Percentiles rank a stretch among this genome's conserved stretches.
Evolutionary conservation across 2,113 vertebrate genomes (phyloP).

Genomic region (Actinemys pallida): DNA sequence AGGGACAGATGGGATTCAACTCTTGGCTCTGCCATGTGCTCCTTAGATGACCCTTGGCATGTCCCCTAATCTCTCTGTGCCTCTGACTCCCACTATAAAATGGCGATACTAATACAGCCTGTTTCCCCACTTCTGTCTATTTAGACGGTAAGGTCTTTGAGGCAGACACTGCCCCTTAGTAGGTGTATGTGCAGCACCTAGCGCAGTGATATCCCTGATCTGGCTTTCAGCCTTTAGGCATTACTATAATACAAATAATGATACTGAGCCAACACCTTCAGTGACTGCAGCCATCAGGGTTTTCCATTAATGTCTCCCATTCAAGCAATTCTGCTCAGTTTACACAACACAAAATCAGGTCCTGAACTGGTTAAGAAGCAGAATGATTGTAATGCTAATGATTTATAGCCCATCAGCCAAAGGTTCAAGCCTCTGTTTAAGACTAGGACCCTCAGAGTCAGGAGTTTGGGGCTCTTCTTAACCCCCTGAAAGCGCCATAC

Average conservation of each 20-base stretch:
- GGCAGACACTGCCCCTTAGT: background rate
- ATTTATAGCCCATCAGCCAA: accelerated
- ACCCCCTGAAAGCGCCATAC: background rate
- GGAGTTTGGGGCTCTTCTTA: background rate
- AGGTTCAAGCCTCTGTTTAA: accelerated
- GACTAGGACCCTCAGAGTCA: background rate
- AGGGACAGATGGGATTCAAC: too few relatives aligned
- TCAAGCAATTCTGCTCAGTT: background rate
- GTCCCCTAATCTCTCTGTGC: background rate
- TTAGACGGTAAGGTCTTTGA: background rate
- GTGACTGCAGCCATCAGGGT: accelerated
- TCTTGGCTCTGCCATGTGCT: background rate
- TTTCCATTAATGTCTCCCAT: background rate
- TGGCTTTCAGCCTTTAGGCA: background rate
- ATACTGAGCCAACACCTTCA: background rate
- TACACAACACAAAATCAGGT: background rate
- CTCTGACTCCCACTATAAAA: background rate
- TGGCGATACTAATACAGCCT: background rate
- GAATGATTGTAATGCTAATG: accelerated
- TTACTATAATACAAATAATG: background rate
- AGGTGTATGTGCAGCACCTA: background rate
- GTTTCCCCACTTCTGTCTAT: background rate
- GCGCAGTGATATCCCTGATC: background rate
- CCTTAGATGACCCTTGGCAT: background rate
- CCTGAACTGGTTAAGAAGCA: background rate